Evolutionary conservation across 2,113 vertebrate species (phyloP).

Genomic region (Pitta sordida): DNA sequence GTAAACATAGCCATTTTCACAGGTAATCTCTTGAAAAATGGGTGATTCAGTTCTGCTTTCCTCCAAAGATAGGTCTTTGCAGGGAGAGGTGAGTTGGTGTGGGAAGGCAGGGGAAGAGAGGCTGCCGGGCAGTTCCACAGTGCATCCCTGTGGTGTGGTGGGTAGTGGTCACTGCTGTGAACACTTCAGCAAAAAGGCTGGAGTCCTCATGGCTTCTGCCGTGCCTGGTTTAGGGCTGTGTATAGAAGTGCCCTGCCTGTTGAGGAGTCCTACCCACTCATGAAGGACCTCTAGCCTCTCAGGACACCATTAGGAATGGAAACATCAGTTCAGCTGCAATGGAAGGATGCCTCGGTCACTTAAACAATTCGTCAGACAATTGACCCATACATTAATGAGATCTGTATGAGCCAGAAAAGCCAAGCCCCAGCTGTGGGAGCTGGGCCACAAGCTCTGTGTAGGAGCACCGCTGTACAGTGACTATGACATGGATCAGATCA

Average conservation of each 20-base stretch:
- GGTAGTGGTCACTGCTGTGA: rapidly evolving
- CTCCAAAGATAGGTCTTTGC: background rate
- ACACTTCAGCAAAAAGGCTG: background rate
- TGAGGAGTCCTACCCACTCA: background rate
- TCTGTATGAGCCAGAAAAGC: background rate
- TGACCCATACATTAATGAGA: background rate
- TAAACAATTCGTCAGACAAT: background rate
- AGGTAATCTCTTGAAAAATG: background rate
- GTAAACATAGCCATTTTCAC: background rate
- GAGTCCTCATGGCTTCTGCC: background rate
- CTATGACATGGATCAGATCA: background rate
- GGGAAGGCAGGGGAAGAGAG: background rate
- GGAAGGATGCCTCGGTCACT: background rate
- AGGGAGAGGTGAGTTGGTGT: background rate
- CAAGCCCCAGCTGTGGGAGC: background rate
- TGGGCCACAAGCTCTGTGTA: background rate
- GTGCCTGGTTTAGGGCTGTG: background rate
- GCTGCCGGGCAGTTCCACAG: background rate
- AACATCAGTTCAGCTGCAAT: background rate
- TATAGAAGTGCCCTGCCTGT: background rate
- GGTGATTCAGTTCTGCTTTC: background rate
- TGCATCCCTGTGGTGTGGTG: background rate
- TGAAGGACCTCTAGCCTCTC: background rate
- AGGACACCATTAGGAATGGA: background rate
- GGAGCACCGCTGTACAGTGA: background rate